Conservation (phyloP, 2,113 vertebrate species). For the Xerus inauris region DNA sequence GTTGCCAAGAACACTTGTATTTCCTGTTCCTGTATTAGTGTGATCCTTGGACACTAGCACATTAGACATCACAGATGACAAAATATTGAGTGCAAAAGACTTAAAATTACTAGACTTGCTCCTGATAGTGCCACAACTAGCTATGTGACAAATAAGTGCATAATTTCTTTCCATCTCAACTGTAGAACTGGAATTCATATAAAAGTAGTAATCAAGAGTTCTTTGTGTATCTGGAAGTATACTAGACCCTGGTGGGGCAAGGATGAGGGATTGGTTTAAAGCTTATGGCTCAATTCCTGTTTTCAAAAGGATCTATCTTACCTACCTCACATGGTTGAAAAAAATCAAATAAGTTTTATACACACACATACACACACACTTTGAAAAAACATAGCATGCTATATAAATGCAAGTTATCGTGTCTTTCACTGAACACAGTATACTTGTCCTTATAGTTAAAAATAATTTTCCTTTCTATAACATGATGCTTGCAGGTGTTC, state of each 20-base stretch:
- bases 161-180: conserved; percentile 14
- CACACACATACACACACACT: neutral
- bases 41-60: neutral
- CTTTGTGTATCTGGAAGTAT: neutral
- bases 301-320: neutral
- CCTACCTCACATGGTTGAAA: neutral
- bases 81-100: neutral
- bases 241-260: neutral
- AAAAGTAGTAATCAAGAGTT: neutral
- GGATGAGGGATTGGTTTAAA: neutral
- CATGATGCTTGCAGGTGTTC: conserved; percentile 23
- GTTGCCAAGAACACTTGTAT: conserved; percentile 51
- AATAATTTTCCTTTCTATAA: conserved; percentile 37
- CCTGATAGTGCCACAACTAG: neutral
- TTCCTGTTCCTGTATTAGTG: conserved; percentile 16
- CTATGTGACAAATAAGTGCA: neutral
- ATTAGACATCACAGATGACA: neutral
- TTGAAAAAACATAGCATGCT: conserved; percentile 9
- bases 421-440: conserved; percentile 8
- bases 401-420: conserved; percentile 10
- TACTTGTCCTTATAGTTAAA: neutral
- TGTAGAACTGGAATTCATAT: conserved; percentile 9
- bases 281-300: neutral
- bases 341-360: neutral
- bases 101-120: conserved; percentile 12